Evolutionary conservation across 2,888 invertebrate species (phyloP), one percentile per base, ranked within the genome.

Genomic region (Zonitis immaculata): DNA sequence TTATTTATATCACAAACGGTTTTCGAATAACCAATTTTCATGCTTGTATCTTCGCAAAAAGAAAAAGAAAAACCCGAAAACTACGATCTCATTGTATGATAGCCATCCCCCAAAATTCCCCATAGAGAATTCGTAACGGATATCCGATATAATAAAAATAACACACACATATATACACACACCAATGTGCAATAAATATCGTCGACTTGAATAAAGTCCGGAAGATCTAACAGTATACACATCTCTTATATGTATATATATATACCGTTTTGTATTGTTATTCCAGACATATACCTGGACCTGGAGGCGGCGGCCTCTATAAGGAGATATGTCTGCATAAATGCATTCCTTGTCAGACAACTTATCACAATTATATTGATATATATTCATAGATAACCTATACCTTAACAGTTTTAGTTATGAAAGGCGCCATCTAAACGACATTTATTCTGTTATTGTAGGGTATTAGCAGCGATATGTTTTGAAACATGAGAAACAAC

Each of bases 101-200:
- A 39, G 39, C 11, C n/a, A n/a, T n/a, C n/a, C 39, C 6, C 39
- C 16, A 30, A 35, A 39, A n/a, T 44, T 22, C 47, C n/a, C n/a
- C 25, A 52, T 54, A 45, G 45, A 47, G 63, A 57, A 61, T 58
- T 59, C 62, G 62, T 63, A 60, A 52, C 60, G 66, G 64, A 65
- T 59, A 61, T 66, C 66, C 65, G 64, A 51, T 60, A 61, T 63
- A 64, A 65, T 66, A 67, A 67, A 65, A 67, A 67, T n/a, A n/a
- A n/a, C n/a, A n/a, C n/a, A n/a, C n/a, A n/a, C n/a, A n/a, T n/a
- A n/a, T n/a, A n/a, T 66, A 63, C 56, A 58, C 56, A 58, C 56
- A 39, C 20, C 59, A 56, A 64, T 61, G 60, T 60, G 65, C 61
- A 63, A 67, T 67, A 67, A 67, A 67, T 67, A 62, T 39, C 39